Percentiles rank a stretch among this genome's conserved stretches.
These are phyloP conservation scores for Aphelinus atriplicis DNA, from an alignment of 1,140 invertebrate genomes.

Conservation along the genomic window DNA sequence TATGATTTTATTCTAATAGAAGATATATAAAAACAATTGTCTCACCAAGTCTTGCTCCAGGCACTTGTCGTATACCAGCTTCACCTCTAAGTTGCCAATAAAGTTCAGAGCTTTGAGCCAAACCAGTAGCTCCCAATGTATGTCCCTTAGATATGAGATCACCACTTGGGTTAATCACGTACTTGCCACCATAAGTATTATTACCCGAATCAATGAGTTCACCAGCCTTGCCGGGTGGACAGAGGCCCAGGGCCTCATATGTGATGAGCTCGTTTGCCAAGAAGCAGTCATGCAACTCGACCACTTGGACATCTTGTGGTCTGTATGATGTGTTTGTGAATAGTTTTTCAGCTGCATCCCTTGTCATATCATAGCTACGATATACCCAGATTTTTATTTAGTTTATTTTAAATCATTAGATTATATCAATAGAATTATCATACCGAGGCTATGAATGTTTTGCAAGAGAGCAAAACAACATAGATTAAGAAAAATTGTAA, in stretches of 20 bases:
- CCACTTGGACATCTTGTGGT: slow-evolving; percentile 88
- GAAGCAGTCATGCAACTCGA: slow-evolving; percentile 99
- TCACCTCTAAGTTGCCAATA: slow-evolving; percentile 92
- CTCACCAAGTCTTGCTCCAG: slow-evolving; percentile 77
- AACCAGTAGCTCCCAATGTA: slow-evolving; percentile 95
- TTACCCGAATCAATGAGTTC: slow-evolving; percentile 92
- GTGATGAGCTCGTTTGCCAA: slow-evolving; percentile 97
- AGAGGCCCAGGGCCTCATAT: slow-evolving; percentile 96
- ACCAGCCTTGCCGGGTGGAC: slow-evolving; percentile 89
- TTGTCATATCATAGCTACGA: slow-evolving; percentile 92
- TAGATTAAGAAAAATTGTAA: too few relatives aligned
- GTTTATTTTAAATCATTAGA: too few relatives aligned
- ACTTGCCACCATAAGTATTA: slow-evolving; percentile 98
- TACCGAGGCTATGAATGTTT: too few relatives aligned
- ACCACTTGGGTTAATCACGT: slow-evolving; percentile 97
- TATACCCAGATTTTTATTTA: too few relatives aligned
- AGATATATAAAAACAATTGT: slow-evolving; percentile 7
- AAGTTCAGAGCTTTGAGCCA: slow-evolving; percentile 96
- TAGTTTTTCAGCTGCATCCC: slow-evolving; percentile 80
- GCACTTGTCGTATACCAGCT: slow-evolving; percentile 92
- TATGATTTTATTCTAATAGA: neutral
- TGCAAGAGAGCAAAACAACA: too few relatives aligned
- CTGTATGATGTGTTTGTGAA: slow-evolving; percentile 82
- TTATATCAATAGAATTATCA: too few relatives aligned
- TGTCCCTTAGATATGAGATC: slow-evolving; percentile 99